Evolutionary conservation across 2,113 vertebrate species (phyloP), one percentile per base, ranked within the genome.

Genomic region (Abramis brama): DNA sequence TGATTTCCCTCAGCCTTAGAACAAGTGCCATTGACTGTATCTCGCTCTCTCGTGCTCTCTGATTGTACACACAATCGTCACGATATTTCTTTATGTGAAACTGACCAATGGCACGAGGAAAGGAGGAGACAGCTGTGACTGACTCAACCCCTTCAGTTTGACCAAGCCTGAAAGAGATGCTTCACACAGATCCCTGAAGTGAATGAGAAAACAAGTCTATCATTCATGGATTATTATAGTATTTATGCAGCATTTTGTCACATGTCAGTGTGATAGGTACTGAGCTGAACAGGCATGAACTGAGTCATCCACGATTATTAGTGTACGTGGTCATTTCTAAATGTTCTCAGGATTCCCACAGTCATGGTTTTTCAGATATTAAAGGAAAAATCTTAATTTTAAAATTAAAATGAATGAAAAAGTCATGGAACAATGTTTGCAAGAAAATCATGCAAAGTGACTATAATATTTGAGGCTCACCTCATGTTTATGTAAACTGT

Each of bases 81-180:
- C 83, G 66, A 64, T 66, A 36, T 75, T 75, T 89, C 75, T 87
- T 86, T 84, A 75, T 50, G 84, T 76, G 75, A 64, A 79, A 50
- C 74, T 83, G 86, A 89, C 86, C 88, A 87, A 89, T 89, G 70
- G 86, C 80, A 71, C 50, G 66, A 33, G 23, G 79, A 87, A 89
- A 87, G 85, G 82, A 89, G 79, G 83, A 86, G 79, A 60, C 71
- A 82, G 84, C 30, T 11, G 47, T 27, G 57, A 76, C 59, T 36
- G 59, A 70, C 45, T 82, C 87, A 85, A 43, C 70, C 83, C 87
- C 70, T 50, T 68, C 52, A 19, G 13, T 21, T 10, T 71, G 84
- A 27, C 59, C 59, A 70, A 12, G n/a, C 55, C 57, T n/a, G 52
- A 6, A 19, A 57, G 77, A 79, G 30, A 79, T 79, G 52, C 77